Conservation (phyloP, 2,888 invertebrate genomes). For the Herminia tarsipennalis region DNA sequence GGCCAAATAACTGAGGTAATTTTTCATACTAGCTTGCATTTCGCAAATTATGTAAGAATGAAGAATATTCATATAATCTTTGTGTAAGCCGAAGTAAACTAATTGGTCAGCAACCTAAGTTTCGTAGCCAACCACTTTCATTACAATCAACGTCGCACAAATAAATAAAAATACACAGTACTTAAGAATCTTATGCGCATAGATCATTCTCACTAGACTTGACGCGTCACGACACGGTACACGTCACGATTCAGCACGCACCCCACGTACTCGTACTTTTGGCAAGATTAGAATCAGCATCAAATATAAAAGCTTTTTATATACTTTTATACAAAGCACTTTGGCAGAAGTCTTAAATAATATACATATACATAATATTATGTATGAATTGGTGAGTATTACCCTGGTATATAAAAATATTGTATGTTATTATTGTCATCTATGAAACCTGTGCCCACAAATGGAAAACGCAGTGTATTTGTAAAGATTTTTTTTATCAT, state of each 20-base stretch:
- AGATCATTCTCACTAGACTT: conserved; percentile 44
- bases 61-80: too few species aligned
- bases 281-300: conserved; percentile 5
- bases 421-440: not conserved
- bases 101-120: too few species aligned
- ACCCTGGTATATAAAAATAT: conserved; percentile 1
- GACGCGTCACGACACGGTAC: conserved; percentile 33
- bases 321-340: conserved; percentile 8
- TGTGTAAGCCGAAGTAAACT: too few species aligned
- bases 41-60: too few species aligned
- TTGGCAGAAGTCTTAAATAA: conserved; percentile 7
- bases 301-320: conserved; percentile 9
- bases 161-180: conserved; percentile 36
- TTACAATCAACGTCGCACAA: too few species aligned
- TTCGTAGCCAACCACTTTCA: too few species aligned
- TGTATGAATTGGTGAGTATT: conserved; percentile 8
- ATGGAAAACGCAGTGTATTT: too few species aligned
- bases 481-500: too few species aligned
- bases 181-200: conserved; percentile 32
- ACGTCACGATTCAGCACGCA: conserved; percentile 22
- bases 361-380: conserved; percentile 5
- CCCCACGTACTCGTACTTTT: not conserved
- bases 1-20: too few species aligned
- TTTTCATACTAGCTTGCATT: too few species aligned
- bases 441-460: not conserved